These are phyloP conservation scores for Strigamia maritima DNA, from an alignment of 2,888 invertebrate species.

Conservation along the genomic window DNA sequence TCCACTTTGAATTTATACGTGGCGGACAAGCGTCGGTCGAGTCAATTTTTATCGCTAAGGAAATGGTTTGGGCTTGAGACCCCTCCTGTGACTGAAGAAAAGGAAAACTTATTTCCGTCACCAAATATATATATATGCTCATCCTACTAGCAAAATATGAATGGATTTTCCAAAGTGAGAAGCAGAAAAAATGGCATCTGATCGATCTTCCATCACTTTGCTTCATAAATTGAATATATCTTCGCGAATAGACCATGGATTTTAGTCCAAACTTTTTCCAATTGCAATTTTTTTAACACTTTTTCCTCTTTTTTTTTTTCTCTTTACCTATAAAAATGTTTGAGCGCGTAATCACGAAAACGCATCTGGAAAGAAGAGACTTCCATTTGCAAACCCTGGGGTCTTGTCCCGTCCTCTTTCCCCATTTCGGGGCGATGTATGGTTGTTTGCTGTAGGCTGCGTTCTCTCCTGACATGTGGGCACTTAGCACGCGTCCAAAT, in stretches of 20 bases:
- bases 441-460: conserved; percentile 30
- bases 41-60: conserved; percentile 30
- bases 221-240: conserved; percentile 34
- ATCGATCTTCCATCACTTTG: conserved; percentile 28
- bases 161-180: conserved; percentile 17
- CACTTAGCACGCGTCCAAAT: conserved; percentile 32
- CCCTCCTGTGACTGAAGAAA: not conserved
- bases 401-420: conserved; percentile 28
- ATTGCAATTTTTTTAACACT: conserved; percentile 17
- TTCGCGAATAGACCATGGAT: conserved; percentile 15
- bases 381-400: conserved; percentile 34
- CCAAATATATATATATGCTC: conserved; percentile 2
- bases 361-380: conserved; percentile 32
- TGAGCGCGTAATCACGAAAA: conserved; percentile 25
- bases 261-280: conserved; percentile 19
- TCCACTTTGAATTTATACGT: conserved; percentile 29
- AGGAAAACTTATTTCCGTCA: conserved; percentile 25
- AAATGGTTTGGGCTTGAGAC: conserved; percentile 2
- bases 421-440: conserved; percentile 29
- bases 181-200: conserved; percentile 21
- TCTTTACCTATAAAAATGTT: not conserved
- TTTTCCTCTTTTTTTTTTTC: not conserved
- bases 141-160: conserved; percentile 31
- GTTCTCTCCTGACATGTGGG: conserved; percentile 23
- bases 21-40: conserved; percentile 34